A percentile compares a stretch with the other conserved stretches of the same genome.
phyloP scores from a whole-genome alignment of 2,797 vertebrate genomes.

The Linurgus olivaceus region DNA sequence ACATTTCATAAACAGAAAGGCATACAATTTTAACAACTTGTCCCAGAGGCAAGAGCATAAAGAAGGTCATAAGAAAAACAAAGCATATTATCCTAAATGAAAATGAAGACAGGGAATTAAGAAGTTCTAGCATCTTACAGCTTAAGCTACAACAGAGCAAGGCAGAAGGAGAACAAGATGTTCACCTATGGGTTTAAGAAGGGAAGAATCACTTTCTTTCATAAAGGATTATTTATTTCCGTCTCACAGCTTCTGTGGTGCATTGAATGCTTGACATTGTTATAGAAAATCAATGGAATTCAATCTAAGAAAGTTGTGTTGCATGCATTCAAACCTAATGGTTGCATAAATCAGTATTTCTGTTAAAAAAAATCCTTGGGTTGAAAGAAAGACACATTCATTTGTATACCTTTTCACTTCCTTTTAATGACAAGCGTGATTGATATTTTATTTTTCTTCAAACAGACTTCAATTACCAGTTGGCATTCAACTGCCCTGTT shows the following conservation, averaged over 20 bases:
- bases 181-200: slow-evolving; percentile 67
- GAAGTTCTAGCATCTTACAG: neutral
- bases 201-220: slow-evolving; percentile 69
- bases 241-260: slow-evolving; percentile 49
- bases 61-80: slow-evolving; percentile 57
- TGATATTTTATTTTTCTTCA: slow-evolving; percentile 59
- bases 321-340: slow-evolving; percentile 73
- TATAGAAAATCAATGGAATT: slow-evolving; percentile 83
- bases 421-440: slow-evolving; percentile 49
- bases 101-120: slow-evolving; percentile 49
- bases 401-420: slow-evolving; percentile 54
- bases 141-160: slow-evolving; percentile 19
- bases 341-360: slow-evolving; percentile 77
- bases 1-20: slow-evolving; percentile 28
- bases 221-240: slow-evolving; percentile 76
- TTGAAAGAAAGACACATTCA: slow-evolving; percentile 54
- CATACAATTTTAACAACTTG: slow-evolving; percentile 24
- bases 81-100: slow-evolving; percentile 18
- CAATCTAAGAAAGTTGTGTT: slow-evolving; percentile 77
- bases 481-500: slow-evolving; percentile 44
- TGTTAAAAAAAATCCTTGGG: neutral
- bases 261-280: slow-evolving; percentile 74
- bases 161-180: slow-evolving; percentile 42
- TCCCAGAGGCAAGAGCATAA: slow-evolving; percentile 31
- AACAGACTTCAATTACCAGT: slow-evolving; percentile 43